Conservation (phyloP, 1,140 invertebrate genomes). For the Steinernema feltiae region DNA sequence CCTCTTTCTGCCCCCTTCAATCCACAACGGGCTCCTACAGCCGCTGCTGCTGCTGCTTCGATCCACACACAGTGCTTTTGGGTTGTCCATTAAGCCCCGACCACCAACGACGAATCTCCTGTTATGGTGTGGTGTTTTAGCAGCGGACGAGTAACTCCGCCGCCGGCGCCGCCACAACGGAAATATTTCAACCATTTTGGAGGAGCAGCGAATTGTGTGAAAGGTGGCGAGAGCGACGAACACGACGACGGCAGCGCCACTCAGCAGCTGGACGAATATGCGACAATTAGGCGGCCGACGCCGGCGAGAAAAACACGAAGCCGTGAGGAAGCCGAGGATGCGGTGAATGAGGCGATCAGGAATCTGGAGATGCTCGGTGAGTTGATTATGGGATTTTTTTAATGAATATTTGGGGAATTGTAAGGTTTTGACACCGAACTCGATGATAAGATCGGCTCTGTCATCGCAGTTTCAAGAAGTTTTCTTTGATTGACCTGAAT, state of each 20-base stretch:
- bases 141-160: slow-evolving; percentile 1
- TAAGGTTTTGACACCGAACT: too few species aligned
- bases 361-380: slow-evolving; percentile 1
- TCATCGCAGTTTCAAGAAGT: too few species aligned
- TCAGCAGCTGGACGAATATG: neutral
- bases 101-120: neutral
- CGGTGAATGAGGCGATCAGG: neutral
- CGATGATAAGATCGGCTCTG: too few species aligned
- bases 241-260: neutral
- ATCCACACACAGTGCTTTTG: too few species aligned
- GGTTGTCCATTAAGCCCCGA: neutral
- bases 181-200: neutral
- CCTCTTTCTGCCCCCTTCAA: slow-evolving; percentile 8
- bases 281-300: neutral
- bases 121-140: slow-evolving; percentile 13
- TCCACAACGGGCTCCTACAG: slow-evolving; percentile 3
- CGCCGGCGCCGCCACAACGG: neutral
- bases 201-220: neutral
- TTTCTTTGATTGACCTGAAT: too few species aligned
- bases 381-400: neutral
- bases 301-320: neutral
- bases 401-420: neutral
- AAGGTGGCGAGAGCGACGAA: neutral
- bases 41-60: neutral
- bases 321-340: neutral